Evolutionary conservation across 2,888 invertebrate species (phyloP), one percentile per base, ranked within the genome.

Genomic region (Linnaemya vulpina): DNA sequence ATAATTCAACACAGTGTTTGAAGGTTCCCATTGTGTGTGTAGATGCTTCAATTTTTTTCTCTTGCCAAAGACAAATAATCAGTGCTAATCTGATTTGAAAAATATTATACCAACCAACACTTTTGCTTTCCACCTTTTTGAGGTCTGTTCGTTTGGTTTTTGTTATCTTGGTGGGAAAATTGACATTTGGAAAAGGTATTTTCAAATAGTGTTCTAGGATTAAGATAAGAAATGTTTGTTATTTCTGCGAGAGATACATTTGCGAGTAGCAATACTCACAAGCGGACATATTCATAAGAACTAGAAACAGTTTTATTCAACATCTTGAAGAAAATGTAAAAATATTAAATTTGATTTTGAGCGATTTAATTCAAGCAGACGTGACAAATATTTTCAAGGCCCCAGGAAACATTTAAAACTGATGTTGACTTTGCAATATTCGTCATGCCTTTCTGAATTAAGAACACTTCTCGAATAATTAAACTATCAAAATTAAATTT

Each of bases 91-190:
- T 80, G 80, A 84, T 84, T 80, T 68, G 8, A 68, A 84, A 75
- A 55, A 38, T 15, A 60, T n/a, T n/a, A 38, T 4, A 60, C 73
- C 76, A 70, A 70, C n/a, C 17, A 62, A 51, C 20, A 62, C 40
- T 49, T 70, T 75, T 13, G 22, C 53, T 80, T 67, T 76, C 38
- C 74, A 71, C 71, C 58, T 71, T 75, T n/a, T 55, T 62, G 17
- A 22, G 38, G 49, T 70, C 40, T 71, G 17, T 71, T 30, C 51
- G 76, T 76, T 38, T 62, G 11, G 11, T 71, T 71, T 58, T 65
- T 30, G 30, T 76, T 84, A 81, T 84, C 77, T 81, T 68, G 84
- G 81, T 84, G 84, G 81, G 84, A 84, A 84, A 62, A 63, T 84
- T 81, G 84, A 40, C 84, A 84, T 77, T 81, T 81, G 84, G 30